phyloP scores from a whole-genome alignment of 2,113 vertebrate genomes.

The Passerina amoena region DNA sequence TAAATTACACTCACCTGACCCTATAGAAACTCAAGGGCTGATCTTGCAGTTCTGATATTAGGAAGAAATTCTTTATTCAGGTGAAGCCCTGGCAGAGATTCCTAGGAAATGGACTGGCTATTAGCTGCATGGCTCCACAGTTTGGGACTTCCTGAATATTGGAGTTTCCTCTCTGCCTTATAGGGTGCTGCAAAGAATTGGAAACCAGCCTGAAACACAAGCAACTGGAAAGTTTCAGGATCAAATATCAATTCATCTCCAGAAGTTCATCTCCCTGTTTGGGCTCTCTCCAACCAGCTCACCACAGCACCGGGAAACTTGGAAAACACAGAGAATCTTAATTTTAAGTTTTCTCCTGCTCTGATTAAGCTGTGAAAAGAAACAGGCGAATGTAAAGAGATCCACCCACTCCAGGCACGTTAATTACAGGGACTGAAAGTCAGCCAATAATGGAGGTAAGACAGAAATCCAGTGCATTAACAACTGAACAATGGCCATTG shows the following conservation, averaged over 20 bases:
- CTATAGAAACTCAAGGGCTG: neutral
- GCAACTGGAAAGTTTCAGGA: neutral
- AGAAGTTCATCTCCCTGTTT: neutral
- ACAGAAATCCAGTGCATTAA: neutral
- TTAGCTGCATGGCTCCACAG: neutral
- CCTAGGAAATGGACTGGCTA: neutral
- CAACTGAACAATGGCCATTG: neutral
- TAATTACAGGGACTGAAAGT: slow-evolving; percentile 5
- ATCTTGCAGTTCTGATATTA: neutral
- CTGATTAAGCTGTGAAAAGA: neutral
- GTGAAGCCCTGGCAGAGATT: neutral
- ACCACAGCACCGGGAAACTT: rapidly evolving
- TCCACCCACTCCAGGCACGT: neutral
- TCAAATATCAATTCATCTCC: neutral
- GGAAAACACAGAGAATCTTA: neutral
- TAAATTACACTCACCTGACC: neutral
- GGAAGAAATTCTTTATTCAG: neutral
- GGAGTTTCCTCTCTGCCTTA: neutral
- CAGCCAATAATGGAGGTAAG: neutral
- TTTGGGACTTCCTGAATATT: neutral
- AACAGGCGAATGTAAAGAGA: neutral
- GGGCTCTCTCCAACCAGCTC: neutral
- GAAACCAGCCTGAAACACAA: neutral
- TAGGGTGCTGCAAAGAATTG: neutral
- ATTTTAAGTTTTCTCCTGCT: neutral